Evolutionary conservation across 2,113 vertebrate genomes (phyloP).

Genomic region (Pelecanoides urinatrix): DNA sequence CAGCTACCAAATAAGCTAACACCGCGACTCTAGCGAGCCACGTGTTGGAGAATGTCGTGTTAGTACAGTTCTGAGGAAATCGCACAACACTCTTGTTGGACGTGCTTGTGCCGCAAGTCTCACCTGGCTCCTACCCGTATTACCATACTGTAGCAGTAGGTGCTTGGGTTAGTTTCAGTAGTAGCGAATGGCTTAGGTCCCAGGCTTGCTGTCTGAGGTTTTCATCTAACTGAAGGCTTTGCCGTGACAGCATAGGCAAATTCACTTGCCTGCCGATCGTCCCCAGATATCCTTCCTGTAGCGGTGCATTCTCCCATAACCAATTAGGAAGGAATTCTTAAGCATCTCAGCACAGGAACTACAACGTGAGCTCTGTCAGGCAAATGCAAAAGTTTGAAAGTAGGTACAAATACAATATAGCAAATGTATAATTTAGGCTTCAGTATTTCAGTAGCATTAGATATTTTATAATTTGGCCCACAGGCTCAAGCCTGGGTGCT

Average conservation of each 20-base stretch:
- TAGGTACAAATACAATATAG: not conserved
- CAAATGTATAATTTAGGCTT: not conserved
- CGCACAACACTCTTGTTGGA: not conserved
- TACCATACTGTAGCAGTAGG: too few species aligned
- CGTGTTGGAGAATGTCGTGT: not conserved
- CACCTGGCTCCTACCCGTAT: not conserved
- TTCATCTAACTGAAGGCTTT: not conserved
- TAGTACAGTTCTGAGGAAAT: not conserved
- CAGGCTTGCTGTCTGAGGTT: not conserved
- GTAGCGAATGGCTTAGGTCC: not conserved
- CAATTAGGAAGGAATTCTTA: not conserved
- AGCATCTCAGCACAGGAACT: not conserved
- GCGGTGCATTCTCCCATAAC: not conserved
- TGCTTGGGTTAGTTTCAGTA: not conserved
- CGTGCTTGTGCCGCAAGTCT: rapidly evolving
- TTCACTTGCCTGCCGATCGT: rapidly evolving
- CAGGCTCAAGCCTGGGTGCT: not conserved
- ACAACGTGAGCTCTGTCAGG: not conserved
- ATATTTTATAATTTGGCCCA: not conserved
- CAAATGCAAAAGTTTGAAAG: not conserved
- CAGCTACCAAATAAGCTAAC: not conserved
- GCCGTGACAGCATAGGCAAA: not conserved
- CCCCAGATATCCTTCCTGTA: not conserved
- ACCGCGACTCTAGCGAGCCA: rapidly evolving
- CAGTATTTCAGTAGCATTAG: not conserved